These are phyloP conservation scores for Parapsyche elsis DNA, from an alignment of 1,140 invertebrate genomes.

Conservation along the genomic window DNA sequence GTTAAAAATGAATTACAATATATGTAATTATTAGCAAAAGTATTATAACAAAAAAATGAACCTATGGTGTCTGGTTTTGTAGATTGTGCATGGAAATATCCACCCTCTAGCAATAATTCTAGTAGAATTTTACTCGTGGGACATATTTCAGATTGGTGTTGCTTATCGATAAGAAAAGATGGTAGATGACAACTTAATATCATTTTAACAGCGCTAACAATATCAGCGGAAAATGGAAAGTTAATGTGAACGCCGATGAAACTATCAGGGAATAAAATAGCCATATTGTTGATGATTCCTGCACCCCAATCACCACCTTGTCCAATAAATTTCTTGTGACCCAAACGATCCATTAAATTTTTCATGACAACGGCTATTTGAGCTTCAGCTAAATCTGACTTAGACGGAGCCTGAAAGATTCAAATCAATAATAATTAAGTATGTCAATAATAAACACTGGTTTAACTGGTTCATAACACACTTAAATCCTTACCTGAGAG, in stretches of 20 bases:
- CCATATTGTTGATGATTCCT: constrained; percentile 71
- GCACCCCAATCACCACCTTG: constrained; percentile 91
- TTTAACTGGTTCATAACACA: no score
- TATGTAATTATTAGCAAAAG: background rate
- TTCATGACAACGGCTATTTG: constrained; percentile 81
- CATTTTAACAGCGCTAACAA: constrained; percentile 54
- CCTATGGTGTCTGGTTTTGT: constrained; percentile 93
- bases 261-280: constrained; percentile 76
- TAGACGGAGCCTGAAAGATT: constrained; percentile 65
- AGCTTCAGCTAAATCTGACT: constrained; percentile 71
- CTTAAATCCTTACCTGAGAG: constrained; percentile 71
- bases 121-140: constrained; percentile 67
- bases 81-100: constrained; percentile 87
- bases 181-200: constrained; percentile 57
- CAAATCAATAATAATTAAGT: no score
- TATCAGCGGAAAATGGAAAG: constrained; percentile 55
- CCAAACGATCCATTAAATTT: constrained; percentile 85
- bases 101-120: constrained; percentile 74
- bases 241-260: constrained; percentile 70
- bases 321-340: constrained; percentile 79
- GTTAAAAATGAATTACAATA: background rate
- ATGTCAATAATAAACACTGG: background rate
- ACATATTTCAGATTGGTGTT: constrained; percentile 71
- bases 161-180: constrained; percentile 60
- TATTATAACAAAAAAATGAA: constrained; percentile 61